Percentiles rank a stretch among this genome's conserved stretches.
Evolutionary conservation across 2,888 invertebrate species (phyloP).

Genomic region (Apoderus coryli): DNA sequence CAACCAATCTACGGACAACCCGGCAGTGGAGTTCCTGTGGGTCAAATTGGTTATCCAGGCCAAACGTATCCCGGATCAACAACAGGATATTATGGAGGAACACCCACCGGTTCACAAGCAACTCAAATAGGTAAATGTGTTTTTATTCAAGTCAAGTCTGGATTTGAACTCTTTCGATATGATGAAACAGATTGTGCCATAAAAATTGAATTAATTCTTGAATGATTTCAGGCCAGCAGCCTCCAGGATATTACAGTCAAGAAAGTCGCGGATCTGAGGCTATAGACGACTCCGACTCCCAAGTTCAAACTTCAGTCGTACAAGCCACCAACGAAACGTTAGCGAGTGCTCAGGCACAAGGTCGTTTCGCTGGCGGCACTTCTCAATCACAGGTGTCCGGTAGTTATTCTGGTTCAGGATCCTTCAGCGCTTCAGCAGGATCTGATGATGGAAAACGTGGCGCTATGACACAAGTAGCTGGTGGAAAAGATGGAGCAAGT

Average conservation of each 20-base stretch:
- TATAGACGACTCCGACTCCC: conserved; percentile 61
- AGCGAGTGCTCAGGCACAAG: conserved; percentile 64
- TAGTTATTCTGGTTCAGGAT: conserved; percentile 59
- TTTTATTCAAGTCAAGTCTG: too few relatives aligned
- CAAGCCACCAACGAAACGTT: conserved; percentile 46
- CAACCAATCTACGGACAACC: too few relatives aligned
- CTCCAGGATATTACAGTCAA: too few relatives aligned
- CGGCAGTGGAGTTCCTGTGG: conserved; percentile 2
- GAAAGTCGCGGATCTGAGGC: too few relatives aligned
- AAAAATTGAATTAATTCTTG: too few relatives aligned
- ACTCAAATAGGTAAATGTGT: too few relatives aligned
- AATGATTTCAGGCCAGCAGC: too few relatives aligned
- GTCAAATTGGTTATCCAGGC: conserved; percentile 5
- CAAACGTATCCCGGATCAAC: too few relatives aligned
- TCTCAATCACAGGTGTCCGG: conserved; percentile 76
- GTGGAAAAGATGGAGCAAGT: conserved; percentile 57
- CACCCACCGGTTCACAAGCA: too few relatives aligned
- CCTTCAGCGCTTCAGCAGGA: conserved; percentile 72
- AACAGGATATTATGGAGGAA: conserved; percentile 11
- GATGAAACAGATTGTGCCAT: too few relatives aligned
- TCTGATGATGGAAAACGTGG: conserved; percentile 60
- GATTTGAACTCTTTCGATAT: too few relatives aligned
- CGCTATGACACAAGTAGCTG: conserved; percentile 53
- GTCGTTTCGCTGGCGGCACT: conserved; percentile 56
- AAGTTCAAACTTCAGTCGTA: conserved; percentile 52